Conservation (phyloP, 2,888 invertebrate species). For the Crossocerus cetratus region DNA sequence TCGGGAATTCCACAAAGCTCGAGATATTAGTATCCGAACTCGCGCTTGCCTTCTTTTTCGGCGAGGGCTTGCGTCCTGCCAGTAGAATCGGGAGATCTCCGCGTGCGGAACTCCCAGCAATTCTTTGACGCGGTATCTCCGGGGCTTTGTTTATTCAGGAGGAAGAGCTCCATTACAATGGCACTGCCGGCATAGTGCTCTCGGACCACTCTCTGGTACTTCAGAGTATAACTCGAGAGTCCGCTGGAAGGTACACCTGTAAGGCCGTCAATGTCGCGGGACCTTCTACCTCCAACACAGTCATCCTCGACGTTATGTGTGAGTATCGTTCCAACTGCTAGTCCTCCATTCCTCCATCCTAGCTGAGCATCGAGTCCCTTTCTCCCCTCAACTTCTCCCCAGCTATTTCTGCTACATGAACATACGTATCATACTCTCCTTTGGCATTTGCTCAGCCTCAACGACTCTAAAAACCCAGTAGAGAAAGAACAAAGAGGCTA, state of each 20-base stretch:
- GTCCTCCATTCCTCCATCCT: background rate
- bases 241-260: conserved; percentile 93
- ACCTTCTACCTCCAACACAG: conserved; percentile 80
- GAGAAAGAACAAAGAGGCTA: background rate
- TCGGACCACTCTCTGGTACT: conserved; percentile 93
- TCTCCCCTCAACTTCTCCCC: background rate
- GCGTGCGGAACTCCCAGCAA: background rate
- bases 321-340: conserved; percentile 64
- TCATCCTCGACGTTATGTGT: conserved; percentile 78
- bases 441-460: no score
- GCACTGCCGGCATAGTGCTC: conserved; percentile 88
- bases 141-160: conserved; percentile 79
- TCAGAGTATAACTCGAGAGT: conserved; percentile 89
- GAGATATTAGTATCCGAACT: no score
- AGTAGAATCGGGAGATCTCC: background rate
- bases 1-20: no score
- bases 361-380: background rate
- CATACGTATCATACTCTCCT: no score
- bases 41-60: no score
- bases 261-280: conserved; percentile 91
- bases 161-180: conserved; percentile 90
- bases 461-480: no score
- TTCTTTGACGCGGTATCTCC: conserved; percentile 34
- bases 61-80: no score
- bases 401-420: no score